These are phyloP conservation scores for Diarsia rubi DNA, from an alignment of 2,888 invertebrate genomes.

Conservation along the genomic window DNA sequence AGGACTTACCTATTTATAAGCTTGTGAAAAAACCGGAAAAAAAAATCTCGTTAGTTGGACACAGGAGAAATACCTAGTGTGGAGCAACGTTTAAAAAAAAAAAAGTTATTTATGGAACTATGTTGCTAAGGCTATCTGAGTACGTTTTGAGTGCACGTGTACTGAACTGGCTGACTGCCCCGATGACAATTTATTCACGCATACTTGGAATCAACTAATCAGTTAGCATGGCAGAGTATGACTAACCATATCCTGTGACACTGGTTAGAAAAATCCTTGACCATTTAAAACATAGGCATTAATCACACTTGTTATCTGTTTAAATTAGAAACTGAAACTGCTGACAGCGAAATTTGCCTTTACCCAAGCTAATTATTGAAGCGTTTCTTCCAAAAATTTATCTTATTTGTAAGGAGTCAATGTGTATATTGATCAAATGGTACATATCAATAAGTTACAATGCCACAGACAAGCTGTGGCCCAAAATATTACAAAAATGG, in stretches of 20 bases:
- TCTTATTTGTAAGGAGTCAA: background rate
- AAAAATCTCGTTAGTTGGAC: background rate
- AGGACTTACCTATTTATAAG: background rate
- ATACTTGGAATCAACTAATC: slow-evolving; percentile 25
- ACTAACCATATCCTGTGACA: slow-evolving; percentile 42
- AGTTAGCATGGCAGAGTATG: slow-evolving; percentile 32
- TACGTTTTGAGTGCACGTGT: slow-evolving; percentile 49
- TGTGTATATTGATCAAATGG: background rate
- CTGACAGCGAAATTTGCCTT: background rate
- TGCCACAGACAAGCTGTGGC: background rate
- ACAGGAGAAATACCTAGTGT: too few species aligned
- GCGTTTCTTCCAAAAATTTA: background rate
- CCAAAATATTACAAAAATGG: background rate
- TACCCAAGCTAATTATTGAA: background rate
- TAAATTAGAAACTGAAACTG: background rate
- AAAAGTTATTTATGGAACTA: background rate
- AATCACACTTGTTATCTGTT: background rate
- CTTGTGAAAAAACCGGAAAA: background rate
- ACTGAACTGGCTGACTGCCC: slow-evolving; percentile 11
- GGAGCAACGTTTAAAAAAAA: too few species aligned
- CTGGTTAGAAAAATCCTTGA: slow-evolving; percentile 16
- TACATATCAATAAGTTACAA: background rate
- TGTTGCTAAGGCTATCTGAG: background rate
- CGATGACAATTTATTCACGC: slow-evolving; percentile 21
- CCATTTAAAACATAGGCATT: background rate